Conservation (phyloP, 2,113 vertebrate genomes). For the Ancistrus triradiatus region DNA sequence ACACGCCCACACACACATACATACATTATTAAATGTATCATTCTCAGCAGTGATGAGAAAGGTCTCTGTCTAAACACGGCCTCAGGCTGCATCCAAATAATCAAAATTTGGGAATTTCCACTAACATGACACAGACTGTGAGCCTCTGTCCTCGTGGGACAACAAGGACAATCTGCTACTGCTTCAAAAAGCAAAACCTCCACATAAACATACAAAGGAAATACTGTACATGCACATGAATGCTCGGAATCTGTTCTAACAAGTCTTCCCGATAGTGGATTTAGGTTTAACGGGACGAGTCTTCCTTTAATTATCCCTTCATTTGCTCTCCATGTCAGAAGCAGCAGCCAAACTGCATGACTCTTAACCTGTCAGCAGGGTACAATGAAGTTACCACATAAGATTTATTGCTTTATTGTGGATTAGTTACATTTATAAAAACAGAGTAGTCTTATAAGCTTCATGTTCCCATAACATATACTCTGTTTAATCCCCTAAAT, state of each 20-base stretch:
- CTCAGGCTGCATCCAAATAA: conserved; percentile 39
- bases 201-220: no score
- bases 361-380: not conserved
- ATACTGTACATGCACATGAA: not conserved
- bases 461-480: not conserved
- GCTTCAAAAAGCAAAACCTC: no score
- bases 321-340: not conserved
- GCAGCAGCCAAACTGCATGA: not conserved
- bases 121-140: conserved; percentile 16
- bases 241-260: not conserved
- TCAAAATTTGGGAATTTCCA: conserved; percentile 44
- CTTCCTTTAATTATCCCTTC: not conserved
- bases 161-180: no score
- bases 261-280: not conserved
- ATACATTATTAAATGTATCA: not conserved
- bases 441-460: not conserved
- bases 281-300: not conserved
- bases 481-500: not conserved
- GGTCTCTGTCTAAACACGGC: conserved; percentile 36
- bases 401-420: not conserved
- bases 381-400: not conserved
- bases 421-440: not conserved
- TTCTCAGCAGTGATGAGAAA: conserved; percentile 32
- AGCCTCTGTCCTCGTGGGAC: conserved; percentile 20
- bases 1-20: conserved; percentile 4